Percentiles rank a stretch among this genome's conserved stretches.
Evolutionary conservation across 2,113 vertebrate species (phyloP).

Genomic region (Ornithorhynchus anatinus): DNA sequence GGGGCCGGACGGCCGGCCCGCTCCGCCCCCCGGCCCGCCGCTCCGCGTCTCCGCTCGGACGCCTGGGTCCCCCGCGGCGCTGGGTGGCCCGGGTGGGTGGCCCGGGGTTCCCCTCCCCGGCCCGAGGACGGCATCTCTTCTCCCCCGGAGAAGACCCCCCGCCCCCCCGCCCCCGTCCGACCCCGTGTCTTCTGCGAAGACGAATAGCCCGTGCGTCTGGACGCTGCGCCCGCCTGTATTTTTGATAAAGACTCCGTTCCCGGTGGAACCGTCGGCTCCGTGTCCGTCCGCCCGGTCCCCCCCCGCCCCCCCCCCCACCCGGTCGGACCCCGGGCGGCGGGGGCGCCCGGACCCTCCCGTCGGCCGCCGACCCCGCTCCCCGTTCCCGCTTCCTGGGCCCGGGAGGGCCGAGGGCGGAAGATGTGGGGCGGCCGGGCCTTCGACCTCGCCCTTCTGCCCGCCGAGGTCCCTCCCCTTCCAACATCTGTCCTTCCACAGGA

Average conservation of each 20-base stretch:
- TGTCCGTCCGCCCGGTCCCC: neutral
- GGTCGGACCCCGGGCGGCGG: neutral
- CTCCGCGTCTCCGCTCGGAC: neutral
- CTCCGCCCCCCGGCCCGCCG: neutral
- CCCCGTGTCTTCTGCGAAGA: no score
- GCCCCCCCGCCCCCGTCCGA: no score
- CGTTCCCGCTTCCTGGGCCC: neutral
- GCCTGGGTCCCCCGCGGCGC: neutral
- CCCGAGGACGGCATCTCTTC: neutral
- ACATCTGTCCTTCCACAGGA: no score
- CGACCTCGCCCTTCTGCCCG: fast-evolving
- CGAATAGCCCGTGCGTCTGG: no score
- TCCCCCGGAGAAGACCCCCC: no score
- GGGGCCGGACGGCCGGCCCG: neutral
- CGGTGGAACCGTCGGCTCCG: neutral
- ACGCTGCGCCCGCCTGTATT: no score
- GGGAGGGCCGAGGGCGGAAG: fast-evolving
- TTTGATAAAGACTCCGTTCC: neutral
- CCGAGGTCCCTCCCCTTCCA: no score
- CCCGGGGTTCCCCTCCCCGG: neutral
- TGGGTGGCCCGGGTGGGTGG: neutral
- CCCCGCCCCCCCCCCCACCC: slow-evolving; percentile 2
- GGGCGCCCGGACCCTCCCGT: neutral
- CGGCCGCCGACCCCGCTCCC: neutral
- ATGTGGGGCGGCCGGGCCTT: neutral